A percentile compares a stretch with the other conserved stretches of the same genome.
Conservation (phyloP, 2,113 vertebrate species). For the human (Homo sapiens) region GRCh38 chr9:90592001-90592500, state of each 20-base stretch:
- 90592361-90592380: background rate
- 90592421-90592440: background rate
- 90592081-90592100: background rate
- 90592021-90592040: background rate
- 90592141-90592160: too few relatives aligned
- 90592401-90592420: background rate
- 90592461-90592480: too few relatives aligned
- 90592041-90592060: background rate
- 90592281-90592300: background rate
- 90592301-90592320: fast-evolving
- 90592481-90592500: too few relatives aligned
- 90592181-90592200: fast-evolving
- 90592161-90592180: background rate
- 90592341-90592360: background rate
- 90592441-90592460: too few relatives aligned
- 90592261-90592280: fast-evolving
- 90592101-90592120: background rate
- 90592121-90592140: fast-evolving
- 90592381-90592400: fast-evolving
- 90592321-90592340: background rate
- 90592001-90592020: background rate
- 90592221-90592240: background rate
- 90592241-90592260: background rate
- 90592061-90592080: too few relatives aligned
- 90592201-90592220: background rate